Evolutionary conservation across 2,113 vertebrate genomes (phyloP), one percentile per base, ranked within the genome.

Genomic region (Eidolon helvum): DNA sequence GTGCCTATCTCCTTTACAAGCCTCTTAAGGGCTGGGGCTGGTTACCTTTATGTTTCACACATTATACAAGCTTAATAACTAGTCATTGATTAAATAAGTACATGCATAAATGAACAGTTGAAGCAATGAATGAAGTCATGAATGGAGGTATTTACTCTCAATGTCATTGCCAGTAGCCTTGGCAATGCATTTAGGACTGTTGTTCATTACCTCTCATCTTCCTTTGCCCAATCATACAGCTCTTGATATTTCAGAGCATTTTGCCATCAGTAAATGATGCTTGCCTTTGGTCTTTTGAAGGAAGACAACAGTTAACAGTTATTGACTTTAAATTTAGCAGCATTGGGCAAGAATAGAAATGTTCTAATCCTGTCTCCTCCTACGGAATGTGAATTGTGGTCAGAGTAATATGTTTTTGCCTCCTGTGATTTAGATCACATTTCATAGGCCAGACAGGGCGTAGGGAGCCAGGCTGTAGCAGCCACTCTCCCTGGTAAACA

Each of bases 401-500:
- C 97, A 98, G 95, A 98, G 91, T 97, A 97, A 96, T 98, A 98
- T 98, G 97, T 98, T 98, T 99, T 98, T 98, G 97, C 97, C 98
- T 98, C 96, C 98, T 98, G 98, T 97, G 98, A 98, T 97, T 98
- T 98, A 98, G 98, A 98, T 99, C 98, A 98, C 96, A 97, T 98
- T 98, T 98, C 98, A 83, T 85, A 97, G 97, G 84, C 97, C 97
- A 98, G 98, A 98, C 98, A 98, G 95, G 97, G 97, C 75, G 90
- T 94, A 98, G 97, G 96, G 97, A 98, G 97, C 95, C 98, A 98
- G 98, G 98, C 98, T 98, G 69, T 38, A 98, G 94, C 95, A 98
- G 97, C 72, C 90, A 65, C 89, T 92, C 96, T 97, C 94, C 96
- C 98, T 98, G 98, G 98, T 98, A 99, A 98, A 98, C 98, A 98